phyloP scores from a whole-genome alignment of 2,888 invertebrate species.

The Leptinotarsa juncta region DNA sequence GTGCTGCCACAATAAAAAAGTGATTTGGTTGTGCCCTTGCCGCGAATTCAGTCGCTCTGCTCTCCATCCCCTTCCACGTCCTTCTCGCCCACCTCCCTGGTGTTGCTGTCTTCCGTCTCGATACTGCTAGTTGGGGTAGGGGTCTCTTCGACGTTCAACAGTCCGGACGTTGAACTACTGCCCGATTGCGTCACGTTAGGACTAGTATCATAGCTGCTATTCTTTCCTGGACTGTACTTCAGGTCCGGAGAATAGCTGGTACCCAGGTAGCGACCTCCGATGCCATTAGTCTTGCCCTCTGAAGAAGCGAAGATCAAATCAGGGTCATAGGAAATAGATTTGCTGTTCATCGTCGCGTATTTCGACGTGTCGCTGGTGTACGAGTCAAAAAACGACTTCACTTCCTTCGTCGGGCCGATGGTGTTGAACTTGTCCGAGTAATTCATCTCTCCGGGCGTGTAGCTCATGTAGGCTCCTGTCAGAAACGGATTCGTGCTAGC shows the following conservation, averaged over 20 bases:
- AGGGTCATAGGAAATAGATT: conserved; percentile 52
- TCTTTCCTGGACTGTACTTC: conserved; percentile 57
- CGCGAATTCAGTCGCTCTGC: conserved; percentile 68
- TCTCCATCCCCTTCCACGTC: conserved; percentile 72
- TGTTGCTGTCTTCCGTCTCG: conserved; percentile 71
- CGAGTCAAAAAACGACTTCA: conserved; percentile 59
- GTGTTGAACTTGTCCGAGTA: conserved; percentile 62
- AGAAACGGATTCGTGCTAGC: conserved; percentile 74
- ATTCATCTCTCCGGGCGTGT: conserved; percentile 57
- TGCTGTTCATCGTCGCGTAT: conserved; percentile 55
- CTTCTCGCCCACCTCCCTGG: conserved; percentile 69
- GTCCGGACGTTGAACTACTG: conserved; percentile 42
- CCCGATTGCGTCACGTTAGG: conserved; percentile 54
- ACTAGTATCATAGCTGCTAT: conserved; percentile 55
- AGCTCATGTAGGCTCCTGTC: conserved; percentile 65
- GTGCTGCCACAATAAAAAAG: conserved; percentile 59
- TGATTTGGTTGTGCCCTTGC: conserved; percentile 49
- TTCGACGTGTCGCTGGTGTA: conserved; percentile 57
- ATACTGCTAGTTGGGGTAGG: conserved; percentile 72
- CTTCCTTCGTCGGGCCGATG: conserved; percentile 59
- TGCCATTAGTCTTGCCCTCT: conserved; percentile 58
- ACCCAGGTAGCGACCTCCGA: conserved; percentile 57
- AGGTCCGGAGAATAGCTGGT: conserved; percentile 57
- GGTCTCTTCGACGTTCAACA: conserved; percentile 66
- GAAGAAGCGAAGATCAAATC: conserved; percentile 46